Conservation (phyloP, 1,140 invertebrate species). For the Pteromalus puparum region DNA sequence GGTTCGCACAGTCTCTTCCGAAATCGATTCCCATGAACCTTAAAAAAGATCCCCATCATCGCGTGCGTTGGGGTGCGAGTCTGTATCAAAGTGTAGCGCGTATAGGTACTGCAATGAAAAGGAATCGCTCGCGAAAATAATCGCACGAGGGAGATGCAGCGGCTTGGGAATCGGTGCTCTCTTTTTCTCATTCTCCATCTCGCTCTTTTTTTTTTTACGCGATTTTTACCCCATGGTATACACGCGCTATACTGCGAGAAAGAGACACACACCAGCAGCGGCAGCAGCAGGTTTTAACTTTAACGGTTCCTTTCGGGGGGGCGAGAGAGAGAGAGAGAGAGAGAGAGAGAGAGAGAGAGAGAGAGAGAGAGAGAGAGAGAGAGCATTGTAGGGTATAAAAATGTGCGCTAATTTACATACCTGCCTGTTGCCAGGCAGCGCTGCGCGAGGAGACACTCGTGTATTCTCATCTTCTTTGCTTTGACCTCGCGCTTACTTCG, state of each 20-base stretch:
- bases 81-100: neutral
- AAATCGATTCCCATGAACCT: conserved; percentile 32
- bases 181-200: conserved; percentile 23
- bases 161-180: conserved; percentile 38
- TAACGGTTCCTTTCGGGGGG: conserved; percentile 68
- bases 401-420: conserved; percentile 71
- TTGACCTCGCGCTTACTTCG: neutral
- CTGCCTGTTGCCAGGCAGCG: conserved; percentile 65
- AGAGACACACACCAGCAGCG: neutral
- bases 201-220: conserved; percentile 4
- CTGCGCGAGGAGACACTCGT: neutral
- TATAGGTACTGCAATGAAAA: too few species aligned
- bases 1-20: neutral
- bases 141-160: conserved; percentile 34
- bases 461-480: neutral
- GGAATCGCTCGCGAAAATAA: conserved; percentile 51
- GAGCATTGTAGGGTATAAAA: conserved; percentile 69
- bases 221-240: conserved; percentile 2
- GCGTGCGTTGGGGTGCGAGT: neutral
- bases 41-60: neutral
- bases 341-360: too few species aligned
- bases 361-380: too few species aligned
- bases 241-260: neutral
- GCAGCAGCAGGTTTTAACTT: conserved; percentile 71
- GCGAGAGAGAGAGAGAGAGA: conserved; percentile 37